phyloP scores from a whole-genome alignment of 2,888 invertebrate species.

The Auanema freiburgensis region DNA sequence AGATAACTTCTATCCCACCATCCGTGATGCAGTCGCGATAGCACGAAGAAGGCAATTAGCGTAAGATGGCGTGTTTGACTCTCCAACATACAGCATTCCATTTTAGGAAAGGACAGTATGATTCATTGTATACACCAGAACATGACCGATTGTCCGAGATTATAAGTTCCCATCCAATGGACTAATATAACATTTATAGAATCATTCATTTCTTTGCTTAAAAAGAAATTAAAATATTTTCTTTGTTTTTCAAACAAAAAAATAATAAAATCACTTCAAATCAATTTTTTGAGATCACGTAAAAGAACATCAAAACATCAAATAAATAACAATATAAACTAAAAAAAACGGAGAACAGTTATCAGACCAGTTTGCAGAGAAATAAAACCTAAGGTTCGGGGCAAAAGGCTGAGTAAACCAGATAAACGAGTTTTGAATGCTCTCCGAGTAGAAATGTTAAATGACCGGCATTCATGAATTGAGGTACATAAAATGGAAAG shows the following conservation, averaged over 20 bases:
- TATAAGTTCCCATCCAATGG: conserved; percentile 37
- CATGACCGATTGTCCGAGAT: conserved; percentile 42
- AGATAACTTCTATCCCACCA: conserved; percentile 62
- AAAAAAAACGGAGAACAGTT: neutral
- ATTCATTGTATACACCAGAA: conserved; percentile 33
- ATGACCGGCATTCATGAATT: no score
- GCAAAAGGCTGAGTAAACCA: no score
- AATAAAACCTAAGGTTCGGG: no score
- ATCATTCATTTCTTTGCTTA: neutral
- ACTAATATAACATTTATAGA: conserved; percentile 14
- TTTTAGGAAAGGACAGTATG: conserved; percentile 26
- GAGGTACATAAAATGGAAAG: neutral
- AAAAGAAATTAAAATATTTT: neutral
- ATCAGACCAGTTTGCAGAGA: no score
- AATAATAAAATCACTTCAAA: neutral
- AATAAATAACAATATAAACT: neutral
- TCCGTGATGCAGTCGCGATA: conserved; percentile 60
- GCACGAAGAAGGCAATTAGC: conserved; percentile 50
- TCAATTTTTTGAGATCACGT: neutral
- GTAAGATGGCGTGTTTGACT: conserved; percentile 18
- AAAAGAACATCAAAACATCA: neutral
- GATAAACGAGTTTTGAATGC: no score
- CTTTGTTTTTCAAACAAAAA: neutral
- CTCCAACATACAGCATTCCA: neutral
- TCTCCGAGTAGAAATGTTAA: no score